Conservation (phyloP, 2,797 vertebrate genomes). For the Hozukius guyotensis region DNA sequence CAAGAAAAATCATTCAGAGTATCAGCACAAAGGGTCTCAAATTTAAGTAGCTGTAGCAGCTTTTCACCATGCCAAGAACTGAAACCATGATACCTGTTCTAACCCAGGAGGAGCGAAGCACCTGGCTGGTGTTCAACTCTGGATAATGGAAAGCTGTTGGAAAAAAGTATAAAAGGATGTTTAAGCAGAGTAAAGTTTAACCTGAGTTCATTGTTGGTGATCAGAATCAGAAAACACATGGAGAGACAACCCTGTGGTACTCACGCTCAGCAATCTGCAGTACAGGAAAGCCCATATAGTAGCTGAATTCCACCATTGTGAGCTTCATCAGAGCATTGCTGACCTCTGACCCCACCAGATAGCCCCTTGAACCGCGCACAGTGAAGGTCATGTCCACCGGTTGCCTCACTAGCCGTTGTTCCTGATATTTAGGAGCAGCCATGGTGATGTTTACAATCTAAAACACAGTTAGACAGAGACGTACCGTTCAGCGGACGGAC, state of each 20-base stretch:
- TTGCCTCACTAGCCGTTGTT: constrained; percentile 77
- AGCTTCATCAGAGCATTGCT: constrained; percentile 90
- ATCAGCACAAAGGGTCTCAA: neutral
- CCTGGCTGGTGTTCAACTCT: constrained; percentile 91
- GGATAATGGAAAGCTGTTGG: constrained; percentile 91
- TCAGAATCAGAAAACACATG: neutral
- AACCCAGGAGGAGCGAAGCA: constrained; percentile 96
- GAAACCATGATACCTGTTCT: constrained; percentile 88
- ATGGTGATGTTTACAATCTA: constrained; percentile 94
- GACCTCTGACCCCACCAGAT: constrained; percentile 90
- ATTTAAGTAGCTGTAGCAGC: neutral
- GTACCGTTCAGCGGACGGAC: neutral
- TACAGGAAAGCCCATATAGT: constrained; percentile 95
- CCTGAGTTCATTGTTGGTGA: neutral
- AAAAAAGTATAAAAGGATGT: neutral
- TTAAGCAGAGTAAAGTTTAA: neutral
- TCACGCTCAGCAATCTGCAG: constrained; percentile 97
- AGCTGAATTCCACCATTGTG: constrained; percentile 96
- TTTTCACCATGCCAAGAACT: neutral
- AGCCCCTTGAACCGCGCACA: constrained; percentile 80
- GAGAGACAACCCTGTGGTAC: constrained; percentile 61
- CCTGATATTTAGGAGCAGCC: constrained; percentile 62
- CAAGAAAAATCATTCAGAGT: neutral
- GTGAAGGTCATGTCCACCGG: constrained; percentile 92
- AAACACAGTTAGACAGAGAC: constrained; percentile 22